phyloP scores from a whole-genome alignment of 2,888 invertebrate genomes.

The Falcaria lacertinaria region DNA sequence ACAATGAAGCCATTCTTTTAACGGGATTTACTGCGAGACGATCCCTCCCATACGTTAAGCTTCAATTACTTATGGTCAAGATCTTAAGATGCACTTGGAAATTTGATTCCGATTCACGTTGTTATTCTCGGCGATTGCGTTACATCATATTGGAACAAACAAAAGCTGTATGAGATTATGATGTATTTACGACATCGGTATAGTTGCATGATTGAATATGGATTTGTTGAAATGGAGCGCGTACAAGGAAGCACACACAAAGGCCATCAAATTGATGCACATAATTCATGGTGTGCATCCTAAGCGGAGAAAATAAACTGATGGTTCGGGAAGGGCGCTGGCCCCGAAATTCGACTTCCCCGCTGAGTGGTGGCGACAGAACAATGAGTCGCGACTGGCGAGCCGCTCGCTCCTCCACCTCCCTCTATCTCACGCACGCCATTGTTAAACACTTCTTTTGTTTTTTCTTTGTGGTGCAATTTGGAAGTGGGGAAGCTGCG shows the following conservation, averaged over 20 bases:
- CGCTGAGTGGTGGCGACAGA: constrained; percentile 38
- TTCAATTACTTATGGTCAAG: constrained; percentile 39
- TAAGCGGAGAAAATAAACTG: constrained; percentile 21
- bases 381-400: constrained; percentile 42
- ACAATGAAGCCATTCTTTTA: constrained; percentile 44
- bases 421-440: constrained; percentile 52
- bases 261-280: constrained; percentile 54
- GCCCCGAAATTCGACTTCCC: constrained; percentile 37
- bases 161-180: not conserved
- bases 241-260: constrained; percentile 48
- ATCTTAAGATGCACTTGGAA: constrained; percentile 53
- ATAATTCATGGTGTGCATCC: constrained; percentile 58
- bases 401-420: constrained; percentile 43
- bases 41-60: constrained; percentile 25
- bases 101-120: constrained; percentile 31
- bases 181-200: constrained; percentile 4
- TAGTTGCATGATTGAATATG: constrained; percentile 31
- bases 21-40: constrained; percentile 33
- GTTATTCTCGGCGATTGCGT: constrained; percentile 16
- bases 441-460: constrained; percentile 55
- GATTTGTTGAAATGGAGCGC: constrained; percentile 23
- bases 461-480: constrained; percentile 57
- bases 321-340: constrained; percentile 25
- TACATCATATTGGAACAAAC: constrained; percentile 1
- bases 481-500: constrained; percentile 40